phyloP scores from a whole-genome alignment of 2,113 vertebrate genomes.

The Saccopteryx bilineata region DNA sequence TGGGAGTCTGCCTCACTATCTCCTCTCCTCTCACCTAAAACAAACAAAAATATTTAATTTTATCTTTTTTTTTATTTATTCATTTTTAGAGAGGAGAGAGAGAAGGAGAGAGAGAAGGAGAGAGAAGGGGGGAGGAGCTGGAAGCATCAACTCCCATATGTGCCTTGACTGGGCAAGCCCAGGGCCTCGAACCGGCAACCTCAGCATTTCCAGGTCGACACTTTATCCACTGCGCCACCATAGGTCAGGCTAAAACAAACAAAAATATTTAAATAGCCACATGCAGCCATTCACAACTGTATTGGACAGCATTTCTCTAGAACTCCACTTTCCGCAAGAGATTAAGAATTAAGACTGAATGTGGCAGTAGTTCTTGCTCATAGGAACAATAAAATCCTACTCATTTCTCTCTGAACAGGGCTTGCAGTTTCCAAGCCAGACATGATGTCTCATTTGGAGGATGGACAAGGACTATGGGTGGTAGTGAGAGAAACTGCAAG shows the following conservation, averaged over 20 bases:
- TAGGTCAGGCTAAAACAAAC: too few species aligned
- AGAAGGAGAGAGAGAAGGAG: too few species aligned
- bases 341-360: neutral
- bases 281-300: neutral
- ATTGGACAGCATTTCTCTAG: neutral
- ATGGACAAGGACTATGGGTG: constrained; percentile 69
- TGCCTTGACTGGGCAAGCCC: too few species aligned
- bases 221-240: too few species aligned
- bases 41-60: neutral
- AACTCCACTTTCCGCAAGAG: neutral
- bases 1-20: too few species aligned
- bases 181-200: too few species aligned
- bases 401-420: constrained; percentile 65
- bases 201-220: too few species aligned
- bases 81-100: too few species aligned
- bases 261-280: neutral
- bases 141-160: too few species aligned
- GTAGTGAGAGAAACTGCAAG: constrained; percentile 69
- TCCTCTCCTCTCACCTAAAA: too few species aligned
- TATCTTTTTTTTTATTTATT: too few species aligned
- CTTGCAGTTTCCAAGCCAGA: constrained; percentile 79
- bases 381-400: neutral
- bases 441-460: constrained; percentile 76
- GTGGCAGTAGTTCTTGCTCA: constrained; percentile 16
- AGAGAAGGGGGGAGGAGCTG: too few species aligned